Evolutionary conservation across 1,140 invertebrate species (phyloP).

Genomic region (Cephus cinctus): DNA sequence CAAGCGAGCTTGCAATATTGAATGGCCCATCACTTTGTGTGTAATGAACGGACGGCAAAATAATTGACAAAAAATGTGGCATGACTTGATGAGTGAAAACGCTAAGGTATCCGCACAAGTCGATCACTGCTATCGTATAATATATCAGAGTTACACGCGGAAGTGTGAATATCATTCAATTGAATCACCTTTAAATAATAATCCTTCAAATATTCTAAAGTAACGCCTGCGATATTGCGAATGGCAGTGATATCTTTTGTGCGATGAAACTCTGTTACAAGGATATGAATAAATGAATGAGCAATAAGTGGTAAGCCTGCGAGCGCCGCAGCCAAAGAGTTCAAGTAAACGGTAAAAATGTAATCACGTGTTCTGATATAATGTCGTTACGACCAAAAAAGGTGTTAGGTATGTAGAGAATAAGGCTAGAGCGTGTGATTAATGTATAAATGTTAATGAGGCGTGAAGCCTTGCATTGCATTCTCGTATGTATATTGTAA

Average conservation of each 20-base stretch:
- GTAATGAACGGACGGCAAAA: conserved; percentile 45
- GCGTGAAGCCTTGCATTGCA: conserved; percentile 40
- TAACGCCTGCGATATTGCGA: too few species aligned
- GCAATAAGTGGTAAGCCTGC: conserved; percentile 55
- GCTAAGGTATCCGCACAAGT: too few species aligned
- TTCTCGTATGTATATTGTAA: conserved; percentile 26
- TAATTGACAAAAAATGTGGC: conserved; percentile 47
- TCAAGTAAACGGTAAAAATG: conserved; percentile 32
- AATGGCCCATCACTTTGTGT: conserved; percentile 43
- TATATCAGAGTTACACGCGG: background rate
- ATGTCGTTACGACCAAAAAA: conserved; percentile 17
- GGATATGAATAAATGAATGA: conserved; percentile 38
- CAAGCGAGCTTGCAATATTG: conserved; percentile 41
- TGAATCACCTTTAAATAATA: background rate
- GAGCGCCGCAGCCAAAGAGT: conserved; percentile 49
- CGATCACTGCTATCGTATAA: too few species aligned
- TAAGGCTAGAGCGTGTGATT: conserved; percentile 37
- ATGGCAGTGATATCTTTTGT: too few species aligned
- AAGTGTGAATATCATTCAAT: background rate
- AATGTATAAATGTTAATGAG: conserved; percentile 28
- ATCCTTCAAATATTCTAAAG: background rate
- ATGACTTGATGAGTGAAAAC: conserved; percentile 42
- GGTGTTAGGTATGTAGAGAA: conserved; percentile 34
- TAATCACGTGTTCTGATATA: conserved; percentile 25
- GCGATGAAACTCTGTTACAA: conserved; percentile 20